A percentile compares a stretch with the other conserved stretches of the same genome.
Evolutionary conservation across 2,113 vertebrate genomes (phyloP).

Genomic region (Otolemur garnettii): DNA sequence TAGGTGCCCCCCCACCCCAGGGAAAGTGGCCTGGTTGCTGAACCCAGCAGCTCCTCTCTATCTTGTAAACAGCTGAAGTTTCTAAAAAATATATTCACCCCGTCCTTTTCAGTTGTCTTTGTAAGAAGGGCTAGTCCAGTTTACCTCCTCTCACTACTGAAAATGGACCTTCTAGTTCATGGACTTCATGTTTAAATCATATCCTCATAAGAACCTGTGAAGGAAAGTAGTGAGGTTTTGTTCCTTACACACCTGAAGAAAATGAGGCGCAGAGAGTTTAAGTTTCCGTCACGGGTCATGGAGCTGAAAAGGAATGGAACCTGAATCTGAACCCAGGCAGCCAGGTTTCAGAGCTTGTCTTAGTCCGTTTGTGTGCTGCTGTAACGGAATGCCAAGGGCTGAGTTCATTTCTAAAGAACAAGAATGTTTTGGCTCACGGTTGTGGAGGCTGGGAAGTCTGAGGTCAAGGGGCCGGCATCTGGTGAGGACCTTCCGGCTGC

Average conservation of each 20-base stretch:
- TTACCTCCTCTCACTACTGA: background rate
- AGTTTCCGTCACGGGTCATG: background rate
- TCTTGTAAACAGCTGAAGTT: background rate
- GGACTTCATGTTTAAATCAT: background rate
- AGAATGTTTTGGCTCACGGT: background rate
- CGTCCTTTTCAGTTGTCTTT: background rate
- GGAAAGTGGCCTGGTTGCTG: background rate
- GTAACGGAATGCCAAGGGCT: background rate
- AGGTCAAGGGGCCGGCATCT: background rate
- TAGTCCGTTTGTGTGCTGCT: background rate
- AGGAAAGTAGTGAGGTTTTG: background rate
- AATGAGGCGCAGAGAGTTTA: background rate
- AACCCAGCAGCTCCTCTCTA: background rate
- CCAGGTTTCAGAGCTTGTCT: background rate
- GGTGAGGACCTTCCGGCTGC: background rate
- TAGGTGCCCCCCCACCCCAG: background rate
- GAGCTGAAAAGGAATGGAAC: background rate
- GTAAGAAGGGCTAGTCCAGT: background rate
- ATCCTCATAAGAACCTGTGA: background rate
- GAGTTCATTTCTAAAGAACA: background rate
- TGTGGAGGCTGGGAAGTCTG: background rate
- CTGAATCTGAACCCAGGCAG: background rate
- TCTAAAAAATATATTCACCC: background rate
- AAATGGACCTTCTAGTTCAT: background rate
- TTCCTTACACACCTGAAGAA: background rate